Base-by-base conservation (phyloP, 92 coral and sea anemone species). In the Blastomussa wellsi region DNA sequence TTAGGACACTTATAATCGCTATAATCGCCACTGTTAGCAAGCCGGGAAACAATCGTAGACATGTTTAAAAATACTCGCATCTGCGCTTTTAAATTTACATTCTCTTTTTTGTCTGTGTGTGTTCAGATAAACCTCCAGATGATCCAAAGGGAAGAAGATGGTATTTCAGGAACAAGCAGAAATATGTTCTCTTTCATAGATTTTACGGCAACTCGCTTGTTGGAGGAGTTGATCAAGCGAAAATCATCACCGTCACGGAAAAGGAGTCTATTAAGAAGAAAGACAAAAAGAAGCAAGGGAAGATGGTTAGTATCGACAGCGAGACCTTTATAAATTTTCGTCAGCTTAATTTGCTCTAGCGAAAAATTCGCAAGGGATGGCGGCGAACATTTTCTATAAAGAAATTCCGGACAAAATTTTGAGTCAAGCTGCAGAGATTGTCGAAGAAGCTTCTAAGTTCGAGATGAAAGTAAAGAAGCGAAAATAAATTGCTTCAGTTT, bases 131-230 rank as follows among this genome's bases (percentile, higher is more conserved):
- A 22, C 85, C 76, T 77, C 73, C 82, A 19, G 62, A 78, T 38
- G 80, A 88, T 47, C 88, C 79, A 28, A 20, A n/a, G 69, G 17
- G 29, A 55, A 77, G 80, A 66, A 47, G 0, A 22, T 69, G 42
- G 68, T 84, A 51, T 31, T 26, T 70, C 47, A 86, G 36, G 76
- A 36, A 11, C 2, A 85, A 79, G 53, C 86, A 79, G 29, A 71
- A 86, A 42, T 69, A 72, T 32, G 57, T 67, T 20, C 37, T 57
- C 13, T 89, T 52, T 52, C 85, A 76, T 84, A 79, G 82, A 64
- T 59, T 81, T 32, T 92, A 92, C 72, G 91, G 92, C 47, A 59
- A 75, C 72, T 92, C 95, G 47, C 81, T 92, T 33, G 83, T 77
- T 53, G 91, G 89, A 17, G 92, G 87, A 57, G 71, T 26, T 52